phyloP scores from a whole-genome alignment of 1,140 invertebrate genomes.

The Scaptomyza graminum region DNA sequence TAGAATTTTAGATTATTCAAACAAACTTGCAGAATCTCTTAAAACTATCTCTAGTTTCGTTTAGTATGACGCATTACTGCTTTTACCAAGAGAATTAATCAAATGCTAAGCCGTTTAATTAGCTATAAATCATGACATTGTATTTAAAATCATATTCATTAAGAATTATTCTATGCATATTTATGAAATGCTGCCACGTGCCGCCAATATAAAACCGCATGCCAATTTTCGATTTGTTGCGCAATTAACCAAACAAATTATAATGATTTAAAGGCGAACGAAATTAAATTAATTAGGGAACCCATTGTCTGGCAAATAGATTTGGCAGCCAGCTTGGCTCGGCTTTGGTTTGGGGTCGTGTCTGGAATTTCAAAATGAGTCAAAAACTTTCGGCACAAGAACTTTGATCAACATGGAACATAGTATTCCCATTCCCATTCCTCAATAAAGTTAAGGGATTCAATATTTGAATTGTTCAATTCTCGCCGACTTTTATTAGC shows the following conservation, averaged over 20 bases:
- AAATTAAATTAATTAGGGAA: slow-evolving; percentile 66
- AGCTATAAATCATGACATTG: slow-evolving; percentile 23
- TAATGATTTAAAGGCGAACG: slow-evolving; percentile 21
- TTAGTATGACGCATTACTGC: too few species aligned
- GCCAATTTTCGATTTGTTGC: slow-evolving; percentile 66
- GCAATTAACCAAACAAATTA: slow-evolving; percentile 75
- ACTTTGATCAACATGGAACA: slow-evolving; percentile 41
- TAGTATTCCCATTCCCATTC: slow-evolving; percentile 6
- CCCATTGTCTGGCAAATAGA: slow-evolving; percentile 40
- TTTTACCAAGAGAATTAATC: too few species aligned
- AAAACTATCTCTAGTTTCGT: too few species aligned
- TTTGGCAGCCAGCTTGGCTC: slow-evolving; percentile 56
- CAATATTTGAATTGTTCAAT: slow-evolving; percentile 38
- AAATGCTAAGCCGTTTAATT: slow-evolving; percentile 31
- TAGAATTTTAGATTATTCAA: neutral
- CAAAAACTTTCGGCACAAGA: slow-evolving; percentile 44
- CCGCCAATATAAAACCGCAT: slow-evolving; percentile 48
- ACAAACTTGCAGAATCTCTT: neutral
- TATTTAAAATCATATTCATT: neutral
- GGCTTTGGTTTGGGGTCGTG: neutral
- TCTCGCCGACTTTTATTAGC: slow-evolving; percentile 26
- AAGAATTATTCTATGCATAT: slow-evolving; percentile 59
- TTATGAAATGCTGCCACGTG: slow-evolving; percentile 71
- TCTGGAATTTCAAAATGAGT: slow-evolving; percentile 36
- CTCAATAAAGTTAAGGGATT: neutral